Base-by-base conservation (phyloP, 2,797 vertebrate genomes). In the Microctenopoma stevenorrisi region DNA sequence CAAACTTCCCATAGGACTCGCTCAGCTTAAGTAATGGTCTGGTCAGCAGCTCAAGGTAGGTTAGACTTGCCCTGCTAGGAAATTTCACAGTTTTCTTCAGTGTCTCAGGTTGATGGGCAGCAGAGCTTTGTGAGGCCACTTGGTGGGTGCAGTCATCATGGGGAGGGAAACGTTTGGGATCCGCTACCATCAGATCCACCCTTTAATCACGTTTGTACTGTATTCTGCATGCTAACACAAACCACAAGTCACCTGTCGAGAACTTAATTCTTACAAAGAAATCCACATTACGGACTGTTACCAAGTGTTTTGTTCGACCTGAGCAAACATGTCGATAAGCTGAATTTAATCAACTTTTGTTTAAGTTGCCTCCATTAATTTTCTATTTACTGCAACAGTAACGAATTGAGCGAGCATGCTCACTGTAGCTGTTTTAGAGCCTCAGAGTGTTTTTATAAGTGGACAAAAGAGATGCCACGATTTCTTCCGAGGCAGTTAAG, bases 21-120 rank as follows among this genome's bases (percentile, higher is more conserved):
- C 84, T 89, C 86, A 74, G 65, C 79, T 88, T 91, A 91, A 91
- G 89, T 93, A 92, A 93, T 85, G 88, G 80, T 88, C 83, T 91
- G 88, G 89, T 93, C 91, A 90, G 87, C 87, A 86, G 86, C 87
- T 87, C 58, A 37, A 87, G 71, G 71, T 86, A 81, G 78, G 84
- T 83, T 82, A 68, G 80, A 88, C 74, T 75, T 86, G 86, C 80
- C 74, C 76, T 87, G 79, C 65, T 72, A 7, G 85, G 78, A 70
- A 83, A 79, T 89, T 80, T 90, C 37, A 88, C 89, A 86, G 79
- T 87, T 89, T 73, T 82, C 86, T 86, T 85, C 63, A 55, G 54
- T 13, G 43, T 74, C 74, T 78, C 57, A 4, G 67, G 84, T 86
- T 83, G 88, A 90, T 91, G 14, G 66, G 58, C 67, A 0, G 5